Evolutionary conservation across 1,140 invertebrate genomes (phyloP), one percentile per base, ranked within the genome.

Genomic region (Bactericera cockerelli): DNA sequence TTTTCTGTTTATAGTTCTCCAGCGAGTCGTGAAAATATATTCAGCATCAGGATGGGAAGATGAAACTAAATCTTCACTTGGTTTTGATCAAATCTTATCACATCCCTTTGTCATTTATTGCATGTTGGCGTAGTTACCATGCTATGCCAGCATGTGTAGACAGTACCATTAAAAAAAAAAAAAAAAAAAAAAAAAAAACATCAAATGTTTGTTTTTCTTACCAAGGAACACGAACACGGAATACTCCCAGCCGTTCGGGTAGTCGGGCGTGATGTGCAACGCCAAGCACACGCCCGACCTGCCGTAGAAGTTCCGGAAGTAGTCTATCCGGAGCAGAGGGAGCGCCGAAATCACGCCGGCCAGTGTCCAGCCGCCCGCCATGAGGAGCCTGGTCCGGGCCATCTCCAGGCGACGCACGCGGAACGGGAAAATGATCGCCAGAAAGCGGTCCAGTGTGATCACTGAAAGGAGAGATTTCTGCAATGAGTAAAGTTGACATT

Each of bases 181-280:
- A n/a, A n/a, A n/a, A n/a, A n/a, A n/a, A n/a, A n/a, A n/a, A n/a
- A n/a, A n/a, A n/a, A n/a, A n/a, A n/a, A n/a, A n/a, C n/a, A n/a
- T n/a, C n/a, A n/a, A n/a, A n/a, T n/a, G n/a, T n/a, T n/a, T n/a
- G n/a, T n/a, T n/a, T 31, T 31, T 31, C 66, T 65, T 61, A 71
- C 70, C 75, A 3, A 80, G 66, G 66, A 79, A 80, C 4, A 80
- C 69, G 62, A 75, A 75, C 11, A 79, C 75, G 0, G 78, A 78
- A 64, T 79, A 80, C 64, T 80, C 75, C 79, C 79, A 80, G n/a
- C 77, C 79, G 56, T 67, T 72, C 0, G 73, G 75, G 58, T 74
- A 72, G 55, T 74, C 74, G 10, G 72, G 71, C 1, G 76, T 80
- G 39, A 80, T 77, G 63, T 79, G 79, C 16, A 80, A 68, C 0